Evolutionary conservation across 2,797 vertebrate genomes (phyloP).

Genomic region (Cygnus olor): DNA sequence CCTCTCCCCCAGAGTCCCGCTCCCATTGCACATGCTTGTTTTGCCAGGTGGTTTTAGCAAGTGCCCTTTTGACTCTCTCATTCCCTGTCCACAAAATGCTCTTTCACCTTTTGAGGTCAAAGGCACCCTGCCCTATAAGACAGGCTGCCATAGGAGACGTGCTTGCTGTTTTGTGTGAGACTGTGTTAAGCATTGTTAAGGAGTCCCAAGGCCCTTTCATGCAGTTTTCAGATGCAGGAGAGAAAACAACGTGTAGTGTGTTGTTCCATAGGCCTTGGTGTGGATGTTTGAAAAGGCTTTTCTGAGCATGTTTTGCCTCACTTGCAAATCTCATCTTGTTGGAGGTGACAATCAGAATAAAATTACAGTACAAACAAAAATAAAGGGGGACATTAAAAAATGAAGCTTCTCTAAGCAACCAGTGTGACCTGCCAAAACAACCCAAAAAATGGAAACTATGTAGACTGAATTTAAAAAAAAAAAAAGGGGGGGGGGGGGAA

Average conservation of each 20-base stretch:
- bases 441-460: neutral
- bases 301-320: neutral
- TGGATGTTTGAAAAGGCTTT: neutral
- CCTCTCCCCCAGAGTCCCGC: neutral
- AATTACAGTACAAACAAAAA: neutral
- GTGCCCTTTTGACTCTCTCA: neutral
- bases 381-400: neutral
- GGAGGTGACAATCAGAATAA: constrained; percentile 31
- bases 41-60: constrained; percentile 15
- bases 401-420: constrained; percentile 23
- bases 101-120: neutral
- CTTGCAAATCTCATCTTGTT: neutral
- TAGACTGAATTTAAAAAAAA: neutral
- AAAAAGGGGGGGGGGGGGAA: no score
- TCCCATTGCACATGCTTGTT: accelerated
- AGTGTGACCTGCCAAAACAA: constrained; percentile 5
- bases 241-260: neutral
- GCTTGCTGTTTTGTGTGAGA: neutral
- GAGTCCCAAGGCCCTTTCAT: neutral
- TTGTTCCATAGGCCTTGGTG: neutral
- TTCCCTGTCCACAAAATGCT: neutral
- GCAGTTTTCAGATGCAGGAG: neutral
- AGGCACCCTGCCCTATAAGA: neutral
- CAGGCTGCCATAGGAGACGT: neutral
- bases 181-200: neutral